A percentile compares a stretch with the other conserved stretches of the same genome.
These are phyloP conservation scores for Cataglyphis hispanica DNA, from an alignment of 1,140 invertebrate genomes.

Conservation along the genomic window DNA sequence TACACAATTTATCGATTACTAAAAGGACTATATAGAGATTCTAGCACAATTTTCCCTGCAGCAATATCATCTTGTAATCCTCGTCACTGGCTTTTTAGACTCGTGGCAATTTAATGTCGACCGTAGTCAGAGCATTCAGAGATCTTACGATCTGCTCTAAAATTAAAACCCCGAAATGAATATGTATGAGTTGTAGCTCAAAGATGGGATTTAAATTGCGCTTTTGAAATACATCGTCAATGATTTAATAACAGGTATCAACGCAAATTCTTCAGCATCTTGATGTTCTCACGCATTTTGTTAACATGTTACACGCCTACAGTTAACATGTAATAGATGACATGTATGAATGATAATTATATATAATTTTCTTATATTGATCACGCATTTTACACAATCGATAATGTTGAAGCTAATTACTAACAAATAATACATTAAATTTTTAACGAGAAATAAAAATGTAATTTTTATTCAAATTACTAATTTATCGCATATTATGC, in stretches of 20 bases:
- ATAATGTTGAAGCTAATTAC: background rate
- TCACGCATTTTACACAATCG: background rate
- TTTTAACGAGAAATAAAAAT: background rate
- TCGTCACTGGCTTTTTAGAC: conserved; percentile 22
- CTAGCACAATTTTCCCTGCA: background rate
- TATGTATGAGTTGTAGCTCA: conserved; percentile 56
- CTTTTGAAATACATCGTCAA: conserved; percentile 36
- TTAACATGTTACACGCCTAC: background rate
- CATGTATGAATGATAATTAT: conserved; percentile 8
- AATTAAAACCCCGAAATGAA: conserved; percentile 49
- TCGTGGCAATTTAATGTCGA: conserved; percentile 31
- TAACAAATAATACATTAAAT: conserved; percentile 4
- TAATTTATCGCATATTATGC: conserved; percentile 4
- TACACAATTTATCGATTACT: background rate
- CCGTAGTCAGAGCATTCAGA: conserved; percentile 39
- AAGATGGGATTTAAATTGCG: conserved; percentile 59
- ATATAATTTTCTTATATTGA: conserved; percentile 44
- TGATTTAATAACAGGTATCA: conserved; percentile 60
- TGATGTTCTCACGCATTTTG: conserved; percentile 25
- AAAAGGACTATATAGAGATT: conserved; percentile 9
- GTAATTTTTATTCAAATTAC: background rate
- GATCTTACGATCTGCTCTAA: conserved; percentile 55
- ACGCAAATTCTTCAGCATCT: conserved; percentile 28
- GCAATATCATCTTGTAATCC: conserved; percentile 38
- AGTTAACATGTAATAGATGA: conserved; percentile 10